A percentile compares a stretch with the other conserved stretches of the same genome.
Evolutionary conservation across 2,113 vertebrate genomes (phyloP).

Genomic region (Alethe diademata): DNA sequence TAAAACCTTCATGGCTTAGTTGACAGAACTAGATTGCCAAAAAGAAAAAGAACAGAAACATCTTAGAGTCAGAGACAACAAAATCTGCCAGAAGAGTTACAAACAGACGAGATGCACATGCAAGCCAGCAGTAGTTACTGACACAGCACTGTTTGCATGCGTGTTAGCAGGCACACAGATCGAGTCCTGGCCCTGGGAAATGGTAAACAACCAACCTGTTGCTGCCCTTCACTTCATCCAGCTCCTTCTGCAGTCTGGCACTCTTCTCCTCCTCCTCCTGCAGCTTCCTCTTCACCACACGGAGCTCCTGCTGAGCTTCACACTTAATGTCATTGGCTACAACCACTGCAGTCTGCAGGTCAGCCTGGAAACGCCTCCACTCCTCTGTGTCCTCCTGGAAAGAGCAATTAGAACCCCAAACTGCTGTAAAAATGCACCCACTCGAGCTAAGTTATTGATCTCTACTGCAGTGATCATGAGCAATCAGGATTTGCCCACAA

Average conservation of each 20-base stretch:
- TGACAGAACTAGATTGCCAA: background rate
- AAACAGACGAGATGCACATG: background rate
- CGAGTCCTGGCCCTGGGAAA: background rate
- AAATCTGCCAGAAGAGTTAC: background rate
- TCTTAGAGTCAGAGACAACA: constrained; percentile 1
- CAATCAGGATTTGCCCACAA: background rate
- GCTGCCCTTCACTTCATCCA: constrained; percentile 85
- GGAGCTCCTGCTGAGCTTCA: constrained; percentile 95
- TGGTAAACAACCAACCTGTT: constrained; percentile 76
- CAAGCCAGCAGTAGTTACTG: constrained; percentile 31
- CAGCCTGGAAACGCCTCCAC: constrained; percentile 94
- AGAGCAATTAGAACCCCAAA: background rate
- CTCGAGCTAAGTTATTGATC: background rate
- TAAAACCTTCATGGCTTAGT: background rate
- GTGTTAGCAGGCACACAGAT: background rate
- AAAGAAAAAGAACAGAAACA: constrained; percentile 21
- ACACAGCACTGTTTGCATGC: constrained; percentile 36
- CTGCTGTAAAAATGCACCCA: background rate
- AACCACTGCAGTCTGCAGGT: constrained; percentile 96
- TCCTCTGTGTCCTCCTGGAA: constrained; percentile 92
- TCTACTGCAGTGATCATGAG: background rate
- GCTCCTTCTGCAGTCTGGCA: constrained; percentile 82
- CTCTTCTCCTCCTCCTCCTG: constrained; percentile 92
- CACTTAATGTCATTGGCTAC: constrained; percentile 98
- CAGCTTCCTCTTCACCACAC: constrained; percentile 83